Percentiles rank a stretch among this genome's conserved stretches.
Evolutionary conservation across 2,888 invertebrate genomes (phyloP).

Genomic region (Unio pictorum): DNA sequence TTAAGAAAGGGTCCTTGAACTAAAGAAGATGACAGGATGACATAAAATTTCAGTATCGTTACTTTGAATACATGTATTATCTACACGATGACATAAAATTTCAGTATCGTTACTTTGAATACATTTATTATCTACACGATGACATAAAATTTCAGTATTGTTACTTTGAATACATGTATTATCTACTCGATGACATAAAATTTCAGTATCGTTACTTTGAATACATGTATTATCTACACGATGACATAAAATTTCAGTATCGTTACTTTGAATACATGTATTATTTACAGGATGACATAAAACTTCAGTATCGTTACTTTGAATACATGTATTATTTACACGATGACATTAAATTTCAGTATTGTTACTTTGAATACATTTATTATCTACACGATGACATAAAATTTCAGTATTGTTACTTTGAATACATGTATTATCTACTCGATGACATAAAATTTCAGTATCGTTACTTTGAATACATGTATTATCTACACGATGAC

Average conservation of each 20-base stretch:
- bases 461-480: too few species aligned
- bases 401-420: conserved; percentile 56
- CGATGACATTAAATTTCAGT: conserved; percentile 69
- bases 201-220: background rate
- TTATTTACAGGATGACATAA: conserved; percentile 78
- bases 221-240: conserved; percentile 74
- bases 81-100: conserved; percentile 79
- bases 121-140: conserved; percentile 74
- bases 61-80: conserved; percentile 6
- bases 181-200: conserved; percentile 79
- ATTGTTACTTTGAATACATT: background rate
- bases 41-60: background rate
- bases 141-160: conserved; percentile 74
- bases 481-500: too few species aligned
- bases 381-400: conserved; percentile 78
- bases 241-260: conserved; percentile 75
- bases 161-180: conserved; percentile 5
- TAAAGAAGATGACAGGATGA: too few species aligned
- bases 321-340: conserved; percentile 73
- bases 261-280: conserved; percentile 3
- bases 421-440: too few species aligned
- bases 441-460: too few species aligned
- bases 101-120: background rate
- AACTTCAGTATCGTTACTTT: conserved; percentile 47
- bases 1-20: too few species aligned